phyloP scores from a whole-genome alignment of 2,113 vertebrate genomes.

The Ariopsis seemanni region DNA sequence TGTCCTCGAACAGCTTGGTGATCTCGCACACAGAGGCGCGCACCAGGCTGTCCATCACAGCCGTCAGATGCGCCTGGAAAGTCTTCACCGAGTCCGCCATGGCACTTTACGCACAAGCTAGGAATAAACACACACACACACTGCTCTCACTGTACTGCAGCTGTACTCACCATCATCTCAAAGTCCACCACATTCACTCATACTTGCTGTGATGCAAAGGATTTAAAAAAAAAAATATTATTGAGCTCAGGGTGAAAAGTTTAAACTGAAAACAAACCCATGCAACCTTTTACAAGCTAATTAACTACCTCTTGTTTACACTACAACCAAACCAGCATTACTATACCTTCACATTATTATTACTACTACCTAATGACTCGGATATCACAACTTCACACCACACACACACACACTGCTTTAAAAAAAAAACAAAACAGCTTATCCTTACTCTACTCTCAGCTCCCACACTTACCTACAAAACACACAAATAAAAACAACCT shows the following conservation, averaged over 20 bases:
- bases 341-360: background rate
- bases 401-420: background rate
- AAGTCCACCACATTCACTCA: background rate
- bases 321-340: background rate
- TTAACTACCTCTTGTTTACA: background rate
- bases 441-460: background rate
- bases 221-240: too few relatives aligned
- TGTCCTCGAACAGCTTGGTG: conserved; percentile 79
- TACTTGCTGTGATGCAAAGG: background rate
- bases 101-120: conserved; percentile 6
- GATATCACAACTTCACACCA: background rate
- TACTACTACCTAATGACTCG: too few relatives aligned
- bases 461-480: background rate
- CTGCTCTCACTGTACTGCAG: background rate
- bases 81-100: conserved; percentile 74
- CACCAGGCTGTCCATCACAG: conserved; percentile 78
- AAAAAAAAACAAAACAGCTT: background rate
- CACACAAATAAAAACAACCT: background rate
- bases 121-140: background rate
- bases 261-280: background rate
- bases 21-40: conserved; percentile 78
- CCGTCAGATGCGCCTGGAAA: conserved; percentile 77
- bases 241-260: background rate
- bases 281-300: background rate
- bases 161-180: background rate